A percentile compares a stretch with the other conserved stretches of the same genome.
phyloP scores from a whole-genome alignment of 2,888 invertebrate genomes.

The Platycnemis pennipes region DNA sequence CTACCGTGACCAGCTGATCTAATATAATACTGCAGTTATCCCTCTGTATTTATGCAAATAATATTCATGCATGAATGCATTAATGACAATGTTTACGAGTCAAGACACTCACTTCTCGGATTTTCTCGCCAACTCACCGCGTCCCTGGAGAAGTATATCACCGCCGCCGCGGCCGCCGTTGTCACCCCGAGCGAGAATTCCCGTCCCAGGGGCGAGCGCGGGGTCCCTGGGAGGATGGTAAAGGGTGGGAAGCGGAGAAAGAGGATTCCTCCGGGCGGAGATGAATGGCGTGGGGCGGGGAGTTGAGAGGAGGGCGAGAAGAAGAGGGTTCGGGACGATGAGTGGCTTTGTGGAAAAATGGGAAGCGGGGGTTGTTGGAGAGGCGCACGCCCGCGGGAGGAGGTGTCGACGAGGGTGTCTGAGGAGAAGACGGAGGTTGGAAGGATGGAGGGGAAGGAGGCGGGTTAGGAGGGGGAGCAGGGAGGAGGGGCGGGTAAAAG shows the following conservation, averaged over 20 bases:
- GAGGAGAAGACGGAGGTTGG: background rate
- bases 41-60: no score
- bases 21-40: no score
- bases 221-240: background rate
- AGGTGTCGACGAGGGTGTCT: background rate
- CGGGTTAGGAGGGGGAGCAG: background rate
- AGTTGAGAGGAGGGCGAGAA: background rate
- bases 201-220: background rate
- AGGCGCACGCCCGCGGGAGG: background rate
- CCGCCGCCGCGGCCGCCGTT: background rate
- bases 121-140: no score
- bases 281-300: background rate
- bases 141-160: background rate
- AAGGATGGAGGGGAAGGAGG: background rate
- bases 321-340: background rate
- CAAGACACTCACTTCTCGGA: no score
- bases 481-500: background rate
- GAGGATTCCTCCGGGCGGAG: background rate
- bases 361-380: background rate
- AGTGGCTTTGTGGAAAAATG: slow-evolving; percentile 3
- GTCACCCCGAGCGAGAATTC: background rate
- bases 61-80: no score
- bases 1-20: no score
- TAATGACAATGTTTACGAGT: no score
- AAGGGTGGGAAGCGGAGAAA: background rate